Conservation (phyloP, 2,888 invertebrate genomes). For the Camptogramma bilineatum region DNA sequence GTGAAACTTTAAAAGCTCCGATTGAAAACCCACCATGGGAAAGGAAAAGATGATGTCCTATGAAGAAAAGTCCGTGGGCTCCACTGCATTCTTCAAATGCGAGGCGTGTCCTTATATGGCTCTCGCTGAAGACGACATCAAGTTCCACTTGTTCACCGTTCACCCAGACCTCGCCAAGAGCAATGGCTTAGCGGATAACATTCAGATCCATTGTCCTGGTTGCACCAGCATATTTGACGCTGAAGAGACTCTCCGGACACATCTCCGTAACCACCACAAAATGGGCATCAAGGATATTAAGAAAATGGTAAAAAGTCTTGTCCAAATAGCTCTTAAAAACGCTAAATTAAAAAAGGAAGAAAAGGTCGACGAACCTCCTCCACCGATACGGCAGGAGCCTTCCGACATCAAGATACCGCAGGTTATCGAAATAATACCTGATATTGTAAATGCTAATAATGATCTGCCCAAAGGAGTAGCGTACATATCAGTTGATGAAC, state of each 20-base stretch:
- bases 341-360: slow-evolving; percentile 75
- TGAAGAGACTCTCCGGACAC: slow-evolving; percentile 86
- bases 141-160: slow-evolving; percentile 79
- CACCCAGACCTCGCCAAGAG: slow-evolving; percentile 80
- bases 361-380: slow-evolving; percentile 47
- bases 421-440: slow-evolving; percentile 79
- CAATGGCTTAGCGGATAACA: slow-evolving; percentile 82
- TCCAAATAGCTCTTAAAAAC: slow-evolving; percentile 78
- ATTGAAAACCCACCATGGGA: slow-evolving; percentile 54
- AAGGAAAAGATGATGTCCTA: slow-evolving; percentile 80
- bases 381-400: slow-evolving; percentile 52
- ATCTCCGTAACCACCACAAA: slow-evolving; percentile 89
- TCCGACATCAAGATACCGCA: slow-evolving; percentile 74
- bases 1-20: slow-evolving; percentile 27
- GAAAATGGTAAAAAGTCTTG: slow-evolving; percentile 84
- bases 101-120: slow-evolving; percentile 85
- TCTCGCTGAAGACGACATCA: slow-evolving; percentile 81
- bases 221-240: slow-evolving; percentile 88
- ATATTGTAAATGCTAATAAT: slow-evolving; percentile 61
- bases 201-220: slow-evolving; percentile 87
- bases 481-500: slow-evolving; percentile 77
- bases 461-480: slow-evolving; percentile 75
- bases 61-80: slow-evolving; percentile 79
- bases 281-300: slow-evolving; percentile 86
- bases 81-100: slow-evolving; percentile 82